Conservation (phyloP, 2,888 invertebrate species). For the Amaurobius ferox region DNA sequence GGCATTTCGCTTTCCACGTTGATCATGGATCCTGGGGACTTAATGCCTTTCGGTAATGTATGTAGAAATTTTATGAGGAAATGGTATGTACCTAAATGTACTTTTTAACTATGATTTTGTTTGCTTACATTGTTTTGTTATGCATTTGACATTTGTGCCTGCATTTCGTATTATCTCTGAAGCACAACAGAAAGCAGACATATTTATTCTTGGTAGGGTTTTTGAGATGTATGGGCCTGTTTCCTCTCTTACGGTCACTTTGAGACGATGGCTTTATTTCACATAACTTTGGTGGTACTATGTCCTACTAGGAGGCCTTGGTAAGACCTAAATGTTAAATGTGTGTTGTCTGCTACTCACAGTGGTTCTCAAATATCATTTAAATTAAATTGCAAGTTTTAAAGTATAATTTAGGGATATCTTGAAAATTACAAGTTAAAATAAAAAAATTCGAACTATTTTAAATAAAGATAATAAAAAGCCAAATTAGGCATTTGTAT, state of each 20-base stretch:
- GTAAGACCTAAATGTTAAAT: conserved; percentile 68
- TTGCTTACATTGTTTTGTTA: too few relatives aligned
- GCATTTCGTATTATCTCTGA: conserved; percentile 64
- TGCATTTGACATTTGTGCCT: conserved; percentile 62
- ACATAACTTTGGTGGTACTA: conserved; percentile 52
- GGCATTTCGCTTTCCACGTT: conserved; percentile 18
- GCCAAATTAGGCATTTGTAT: too few relatives aligned
- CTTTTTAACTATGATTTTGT: conserved; percentile 35
- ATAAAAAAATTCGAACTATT: too few relatives aligned
- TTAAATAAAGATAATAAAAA: too few relatives aligned
- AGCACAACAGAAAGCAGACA: conserved; percentile 60
- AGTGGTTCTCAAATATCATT: conserved; percentile 71
- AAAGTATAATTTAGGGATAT: too few relatives aligned
- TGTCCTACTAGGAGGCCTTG: conserved; percentile 41
- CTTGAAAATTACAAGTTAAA: too few relatives aligned
- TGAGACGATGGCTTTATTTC: conserved; percentile 53
- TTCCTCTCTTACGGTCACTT: conserved; percentile 40
- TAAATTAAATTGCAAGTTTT: too few relatives aligned
- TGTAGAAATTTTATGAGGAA: conserved; percentile 45
- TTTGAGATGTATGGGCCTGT: conserved; percentile 64
- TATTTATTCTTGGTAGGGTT: conserved; percentile 69
- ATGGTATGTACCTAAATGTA: conserved; percentile 40
- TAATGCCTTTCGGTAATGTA: conserved; percentile 43
- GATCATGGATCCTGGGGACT: conserved; percentile 32
- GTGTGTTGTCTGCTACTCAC: conserved; percentile 58